Conservation (phyloP, 2,888 invertebrate genomes). For the Mystacides longicornis region DNA sequence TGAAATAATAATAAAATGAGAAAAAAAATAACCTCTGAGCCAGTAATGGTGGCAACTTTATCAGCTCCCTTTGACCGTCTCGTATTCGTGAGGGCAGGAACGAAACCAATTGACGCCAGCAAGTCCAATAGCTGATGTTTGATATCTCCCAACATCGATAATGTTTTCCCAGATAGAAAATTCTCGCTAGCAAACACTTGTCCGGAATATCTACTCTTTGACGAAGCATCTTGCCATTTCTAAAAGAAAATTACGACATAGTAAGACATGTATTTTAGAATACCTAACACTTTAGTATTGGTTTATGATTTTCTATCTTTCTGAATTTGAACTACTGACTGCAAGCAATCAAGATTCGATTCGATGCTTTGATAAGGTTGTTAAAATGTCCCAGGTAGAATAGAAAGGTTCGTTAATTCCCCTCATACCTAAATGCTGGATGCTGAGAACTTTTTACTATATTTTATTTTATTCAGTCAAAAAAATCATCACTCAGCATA, state of each 20-base stretch:
- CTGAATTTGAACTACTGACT: too few relatives aligned
- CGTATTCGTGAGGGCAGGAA: slow-evolving; percentile 56
- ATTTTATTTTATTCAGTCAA: too few relatives aligned
- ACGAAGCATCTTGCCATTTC: slow-evolving; percentile 72
- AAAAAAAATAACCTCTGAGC: slow-evolving; percentile 50
- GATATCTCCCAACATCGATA: slow-evolving; percentile 79
- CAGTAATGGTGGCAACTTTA: slow-evolving; percentile 58
- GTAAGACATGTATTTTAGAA: too few relatives aligned
- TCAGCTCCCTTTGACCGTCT: slow-evolving; percentile 52
- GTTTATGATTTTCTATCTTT: too few relatives aligned
- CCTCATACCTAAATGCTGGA: too few relatives aligned
- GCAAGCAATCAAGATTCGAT: background rate
- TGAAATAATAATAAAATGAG: too few relatives aligned
- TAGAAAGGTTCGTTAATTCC: too few relatives aligned
- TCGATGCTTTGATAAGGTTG: too few relatives aligned
- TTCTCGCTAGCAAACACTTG: slow-evolving; percentile 75
- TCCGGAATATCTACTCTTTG: slow-evolving; percentile 62
- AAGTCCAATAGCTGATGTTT: slow-evolving; percentile 74
- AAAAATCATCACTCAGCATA: too few relatives aligned
- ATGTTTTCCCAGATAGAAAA: slow-evolving; percentile 72
- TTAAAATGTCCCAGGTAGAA: too few relatives aligned
- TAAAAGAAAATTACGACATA: slow-evolving; percentile 36
- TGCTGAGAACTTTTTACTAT: too few relatives aligned
- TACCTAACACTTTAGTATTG: too few relatives aligned
- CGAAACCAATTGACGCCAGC: slow-evolving; percentile 70